Evolutionary conservation across 2,888 invertebrate genomes (phyloP), one percentile per base, ranked within the genome.

Genomic region (Nephrotoma appendiculata): DNA sequence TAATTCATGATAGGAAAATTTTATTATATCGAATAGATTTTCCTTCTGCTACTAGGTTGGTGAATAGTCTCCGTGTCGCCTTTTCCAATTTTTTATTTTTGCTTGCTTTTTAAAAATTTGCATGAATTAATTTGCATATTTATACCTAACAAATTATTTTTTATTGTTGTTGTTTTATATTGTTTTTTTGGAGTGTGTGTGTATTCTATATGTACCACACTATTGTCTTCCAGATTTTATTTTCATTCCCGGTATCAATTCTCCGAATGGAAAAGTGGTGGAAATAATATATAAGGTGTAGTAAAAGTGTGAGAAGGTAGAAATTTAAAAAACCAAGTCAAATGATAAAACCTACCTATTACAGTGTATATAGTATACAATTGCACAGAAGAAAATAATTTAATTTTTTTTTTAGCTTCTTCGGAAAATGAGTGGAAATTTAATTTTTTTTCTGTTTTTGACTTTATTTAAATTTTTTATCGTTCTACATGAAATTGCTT

Each of bases 71-170:
- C 42, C 41, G 84, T 84, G 84, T 41, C 84, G 84, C 84, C 84
- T 84, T 84, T 84, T 83, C 5, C 41, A 9, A 83, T 15, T 84
- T 84, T 84, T 84, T 48, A 12, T 84, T 41, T 42, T 42, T 84
- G 43, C 43, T 84, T 84, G 41, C 43, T 42, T 84, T 84, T 84
- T 84, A 42, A 84, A 84, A 84, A 84, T 84, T 84, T 84, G 84
- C 84, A 84, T 84, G 84, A 84, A 84, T 84, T 84, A 84, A 84
- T 84, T 84, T 84, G 84, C 84, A 84, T 84, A 84, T 84, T 84
- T 84, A 84, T 84, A 84, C 84, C 84, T 84, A 84, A 42, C 41
- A 41, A 84, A 84, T 84, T 84, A 41, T 84, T 41, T 42, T 83
- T 84, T 84, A 71, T 71, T 71, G 71, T 71, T 71, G 71, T 31